Base-by-base conservation (phyloP, 1,140 invertebrate species). In the Danaus melanippus region DNA sequence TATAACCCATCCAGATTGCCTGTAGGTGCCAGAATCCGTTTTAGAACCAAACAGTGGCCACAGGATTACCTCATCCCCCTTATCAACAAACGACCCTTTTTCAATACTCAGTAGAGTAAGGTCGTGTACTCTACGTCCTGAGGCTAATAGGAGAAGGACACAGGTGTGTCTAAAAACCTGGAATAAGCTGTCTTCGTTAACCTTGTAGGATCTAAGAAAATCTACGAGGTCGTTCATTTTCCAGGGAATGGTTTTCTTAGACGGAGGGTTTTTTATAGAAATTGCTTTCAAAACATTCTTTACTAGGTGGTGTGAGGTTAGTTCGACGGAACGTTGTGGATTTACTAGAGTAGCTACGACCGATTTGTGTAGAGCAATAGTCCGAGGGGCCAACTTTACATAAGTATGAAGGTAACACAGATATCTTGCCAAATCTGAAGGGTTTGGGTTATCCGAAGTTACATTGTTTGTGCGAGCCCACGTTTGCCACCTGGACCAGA, bases 251-350 rank as follows among this genome's bases (percentile, higher is more conserved):
- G 44, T 11, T 39, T 52, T 58, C 1, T 11, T 39, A 10, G 12
- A 0, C 10, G 17, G 32, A 11, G 53, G 53, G 11, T 53, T 49
- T 7, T 21, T 44, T 41, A 50, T 42, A 1, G 32, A 32, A 8
- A 59, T 53, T 6, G 53, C 54, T 41, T 59, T 64, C 1, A 64
- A 10, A 6, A 53, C 12, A 8, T 59, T 53, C 12, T 53, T 59
- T 11, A 59, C 46, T 10, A 64, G 11, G 10, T 9, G n/a, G 17
- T 63, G 49, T 8, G 32, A 21, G 6, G 40, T 46, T 8, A 52
- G 17, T 9, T 43, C 2, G 2, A 49, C 12, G 12, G 7, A 10
- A 8, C 17, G 46, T 10, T 41, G 8, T 42, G 50, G 51, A 9
- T 54, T 57, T 9, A 48, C 46, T 44, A 61, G 51, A 9, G 47